Conservation (phyloP, 1,140 invertebrate genomes). For the Leguminivora glycinivorella region DNA sequence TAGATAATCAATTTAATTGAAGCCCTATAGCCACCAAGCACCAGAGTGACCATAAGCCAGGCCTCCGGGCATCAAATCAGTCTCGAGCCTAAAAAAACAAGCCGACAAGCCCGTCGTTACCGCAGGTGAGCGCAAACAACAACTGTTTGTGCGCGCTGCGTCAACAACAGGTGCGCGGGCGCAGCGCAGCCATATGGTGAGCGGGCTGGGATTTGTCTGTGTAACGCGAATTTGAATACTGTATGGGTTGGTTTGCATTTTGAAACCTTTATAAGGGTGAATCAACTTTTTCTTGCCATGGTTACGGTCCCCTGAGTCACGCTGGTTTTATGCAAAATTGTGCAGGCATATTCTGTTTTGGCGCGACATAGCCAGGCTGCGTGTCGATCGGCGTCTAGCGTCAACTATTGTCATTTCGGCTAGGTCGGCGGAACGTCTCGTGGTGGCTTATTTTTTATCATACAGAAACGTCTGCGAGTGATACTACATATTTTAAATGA, state of each 20-base stretch:
- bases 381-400: too few species aligned
- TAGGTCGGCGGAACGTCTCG: too few species aligned
- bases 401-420: too few species aligned
- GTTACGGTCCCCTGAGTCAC: too few species aligned
- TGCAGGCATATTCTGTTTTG: too few species aligned
- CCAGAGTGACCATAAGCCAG: background rate
- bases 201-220: background rate
- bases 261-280: too few species aligned
- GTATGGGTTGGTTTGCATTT: background rate
- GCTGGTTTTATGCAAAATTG: too few species aligned
- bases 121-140: conserved; percentile 23
- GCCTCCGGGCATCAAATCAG: conserved; percentile 14
- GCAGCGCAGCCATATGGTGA: conserved; percentile 11
- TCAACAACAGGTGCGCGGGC: conserved; percentile 27
- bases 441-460: too few species aligned
- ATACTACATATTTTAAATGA: too few species aligned
- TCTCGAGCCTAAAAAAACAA: conserved; percentile 1
- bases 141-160: conserved; percentile 24
- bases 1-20: background rate
- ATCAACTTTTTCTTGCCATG: too few species aligned
- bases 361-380: too few species aligned
- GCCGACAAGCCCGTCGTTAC: background rate
- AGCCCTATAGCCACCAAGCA: background rate
- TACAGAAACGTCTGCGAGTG: too few species aligned
- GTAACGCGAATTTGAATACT: background rate